Conservation (phyloP, 2,797 vertebrate genomes). For the Notolabrus celidotus region DNA sequence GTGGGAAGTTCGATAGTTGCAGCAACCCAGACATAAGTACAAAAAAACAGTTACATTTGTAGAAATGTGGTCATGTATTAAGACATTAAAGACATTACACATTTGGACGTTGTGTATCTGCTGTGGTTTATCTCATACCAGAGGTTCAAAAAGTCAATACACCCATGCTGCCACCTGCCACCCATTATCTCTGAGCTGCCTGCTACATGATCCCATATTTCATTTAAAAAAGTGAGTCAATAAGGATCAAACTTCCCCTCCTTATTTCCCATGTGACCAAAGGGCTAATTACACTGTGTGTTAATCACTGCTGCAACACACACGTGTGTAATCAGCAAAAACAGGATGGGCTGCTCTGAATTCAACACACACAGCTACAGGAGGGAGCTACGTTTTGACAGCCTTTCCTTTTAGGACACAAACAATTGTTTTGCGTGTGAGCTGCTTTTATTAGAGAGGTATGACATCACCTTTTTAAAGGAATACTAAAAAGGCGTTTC, state of each 20-base stretch:
- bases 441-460: no score
- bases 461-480: no score
- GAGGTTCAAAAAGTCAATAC: neutral
- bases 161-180: constrained; percentile 29
- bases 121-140: constrained; percentile 4
- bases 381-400: constrained; percentile 13
- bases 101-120: neutral
- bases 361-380: constrained; percentile 31
- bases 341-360: constrained; percentile 29
- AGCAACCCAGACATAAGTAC: no score
- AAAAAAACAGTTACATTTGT: no score
- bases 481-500: no score
- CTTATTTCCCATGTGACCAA: constrained; percentile 76
- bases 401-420: neutral
- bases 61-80: no score
- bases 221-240: constrained; percentile 41
- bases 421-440: no score
- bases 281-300: constrained; percentile 70
- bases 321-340: constrained; percentile 59
- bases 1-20: no score
- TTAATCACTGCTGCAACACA: constrained; percentile 66
- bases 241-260: constrained; percentile 62
- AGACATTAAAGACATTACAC: no score
- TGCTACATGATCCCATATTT: constrained; percentile 32
- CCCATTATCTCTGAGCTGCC: constrained; percentile 37